Evolutionary conservation across 1,140 invertebrate genomes (phyloP).

Genomic region (Vanessa atalanta): DNA sequence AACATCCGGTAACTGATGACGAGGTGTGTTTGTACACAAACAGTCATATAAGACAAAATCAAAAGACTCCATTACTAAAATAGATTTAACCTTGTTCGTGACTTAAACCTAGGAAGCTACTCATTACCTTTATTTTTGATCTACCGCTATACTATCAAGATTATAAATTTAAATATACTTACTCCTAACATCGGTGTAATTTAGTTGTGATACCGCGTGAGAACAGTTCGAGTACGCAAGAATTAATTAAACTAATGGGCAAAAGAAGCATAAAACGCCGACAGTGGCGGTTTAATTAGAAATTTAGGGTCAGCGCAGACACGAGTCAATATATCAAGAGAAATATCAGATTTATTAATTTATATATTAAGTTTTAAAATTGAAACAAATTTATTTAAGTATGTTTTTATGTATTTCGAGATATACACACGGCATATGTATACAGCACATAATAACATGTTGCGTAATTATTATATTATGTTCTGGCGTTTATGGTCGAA

Average conservation of each 20-base stretch:
- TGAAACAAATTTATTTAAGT: background rate
- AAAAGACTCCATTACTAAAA: background rate
- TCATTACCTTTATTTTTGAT: conserved; percentile 17
- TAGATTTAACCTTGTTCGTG: conserved; percentile 9
- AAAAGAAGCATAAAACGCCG: conserved; percentile 69
- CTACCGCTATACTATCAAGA: conserved; percentile 28
- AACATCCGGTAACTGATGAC: too few species aligned
- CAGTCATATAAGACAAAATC: background rate
- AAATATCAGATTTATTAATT: background rate
- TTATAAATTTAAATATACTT: conserved; percentile 27
- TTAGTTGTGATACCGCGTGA: conserved; percentile 57
- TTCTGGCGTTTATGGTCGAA: too few species aligned
- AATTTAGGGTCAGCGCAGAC: conserved; percentile 54
- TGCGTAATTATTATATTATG: too few species aligned
- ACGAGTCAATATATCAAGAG: background rate
- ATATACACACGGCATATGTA: too few species aligned
- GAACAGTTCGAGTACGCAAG: conserved; percentile 61
- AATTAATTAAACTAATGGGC: conserved; percentile 73
- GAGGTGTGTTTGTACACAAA: background rate
- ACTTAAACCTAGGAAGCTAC: conserved; percentile 7
- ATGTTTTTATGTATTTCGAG: too few species aligned
- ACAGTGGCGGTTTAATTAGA: conserved; percentile 61
- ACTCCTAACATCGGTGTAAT: conserved; percentile 20
- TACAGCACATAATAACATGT: too few species aligned
- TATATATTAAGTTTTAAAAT: background rate